Conservation (phyloP, 2,888 invertebrate species). For the Nebria salina region DNA sequence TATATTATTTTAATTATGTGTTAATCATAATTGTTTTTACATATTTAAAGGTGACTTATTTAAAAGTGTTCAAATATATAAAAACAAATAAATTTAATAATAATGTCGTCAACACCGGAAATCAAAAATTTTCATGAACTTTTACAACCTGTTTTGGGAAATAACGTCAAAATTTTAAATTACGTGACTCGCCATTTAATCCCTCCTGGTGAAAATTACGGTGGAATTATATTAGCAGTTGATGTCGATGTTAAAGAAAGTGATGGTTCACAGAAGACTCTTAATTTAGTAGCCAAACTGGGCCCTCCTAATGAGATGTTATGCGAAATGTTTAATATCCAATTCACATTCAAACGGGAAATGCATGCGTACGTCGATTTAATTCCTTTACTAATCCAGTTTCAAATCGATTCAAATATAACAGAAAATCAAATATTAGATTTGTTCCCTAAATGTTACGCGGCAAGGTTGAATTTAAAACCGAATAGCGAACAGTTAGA, state of each 20-base stretch:
- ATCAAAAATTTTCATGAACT: constrained; percentile 40
- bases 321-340: constrained; percentile 64
- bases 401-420: constrained; percentile 62
- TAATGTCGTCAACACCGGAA: constrained; percentile 20
- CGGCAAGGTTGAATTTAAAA: constrained; percentile 58
- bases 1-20: no score
- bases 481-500: constrained; percentile 56
- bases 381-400: constrained; percentile 60
- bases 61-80: neutral
- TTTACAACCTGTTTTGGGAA: constrained; percentile 34
- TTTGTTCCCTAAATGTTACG: constrained; percentile 63
- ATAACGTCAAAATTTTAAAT: constrained; percentile 48
- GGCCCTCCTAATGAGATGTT: constrained; percentile 67
- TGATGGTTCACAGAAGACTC: constrained; percentile 54
- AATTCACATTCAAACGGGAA: constrained; percentile 65
- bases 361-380: constrained; percentile 64
- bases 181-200: constrained; percentile 53
- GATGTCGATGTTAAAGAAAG: constrained; percentile 57
- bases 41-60: neutral
- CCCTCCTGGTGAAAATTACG: constrained; percentile 71
- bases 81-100: neutral
- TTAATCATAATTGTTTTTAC: no score
- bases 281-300: constrained; percentile 68
- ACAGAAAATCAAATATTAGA: constrained; percentile 59
- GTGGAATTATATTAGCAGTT: constrained; percentile 67